These are phyloP conservation scores for Heliornis fulica DNA, from an alignment of 2,113 vertebrate species.

Conservation along the genomic window DNA sequence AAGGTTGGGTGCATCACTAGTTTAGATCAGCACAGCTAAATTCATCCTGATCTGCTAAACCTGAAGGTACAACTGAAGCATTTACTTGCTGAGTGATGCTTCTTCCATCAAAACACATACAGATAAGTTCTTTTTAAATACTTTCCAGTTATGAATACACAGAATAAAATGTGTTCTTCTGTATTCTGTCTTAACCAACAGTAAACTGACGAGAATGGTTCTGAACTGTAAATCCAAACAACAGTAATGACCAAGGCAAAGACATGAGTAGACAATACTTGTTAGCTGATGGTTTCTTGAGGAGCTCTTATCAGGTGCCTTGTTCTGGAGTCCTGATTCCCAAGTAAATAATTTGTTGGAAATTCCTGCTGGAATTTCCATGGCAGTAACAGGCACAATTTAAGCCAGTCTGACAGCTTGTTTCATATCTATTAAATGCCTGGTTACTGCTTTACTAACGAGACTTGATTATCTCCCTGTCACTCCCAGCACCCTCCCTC, in stretches of 20 bases:
- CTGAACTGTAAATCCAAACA: not conserved
- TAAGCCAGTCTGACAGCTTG: not conserved
- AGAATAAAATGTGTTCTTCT: not conserved
- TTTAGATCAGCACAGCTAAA: not conserved
- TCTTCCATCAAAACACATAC: not conserved
- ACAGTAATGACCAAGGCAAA: not conserved
- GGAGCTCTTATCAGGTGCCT: not conserved
- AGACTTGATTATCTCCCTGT: not conserved
- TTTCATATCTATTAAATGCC: not conserved
- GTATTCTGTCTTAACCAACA: not conserved
- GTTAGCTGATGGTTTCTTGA: not conserved
- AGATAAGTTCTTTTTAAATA: not conserved
- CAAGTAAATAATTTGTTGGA: not conserved
- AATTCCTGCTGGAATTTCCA: not conserved
- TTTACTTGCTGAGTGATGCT: not conserved
- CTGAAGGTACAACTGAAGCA: not conserved
- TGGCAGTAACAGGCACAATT: not conserved
- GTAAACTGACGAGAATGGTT: not conserved
- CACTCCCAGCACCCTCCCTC: not conserved
- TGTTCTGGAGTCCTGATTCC: not conserved
- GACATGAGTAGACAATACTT: not conserved
- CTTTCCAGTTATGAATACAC: not conserved
- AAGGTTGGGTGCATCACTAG: not conserved
- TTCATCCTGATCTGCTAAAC: not conserved
- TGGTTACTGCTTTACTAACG: not conserved